These are phyloP conservation scores for Ophion slaviceki DNA, from an alignment of 2,888 invertebrate species.

Conservation along the genomic window DNA sequence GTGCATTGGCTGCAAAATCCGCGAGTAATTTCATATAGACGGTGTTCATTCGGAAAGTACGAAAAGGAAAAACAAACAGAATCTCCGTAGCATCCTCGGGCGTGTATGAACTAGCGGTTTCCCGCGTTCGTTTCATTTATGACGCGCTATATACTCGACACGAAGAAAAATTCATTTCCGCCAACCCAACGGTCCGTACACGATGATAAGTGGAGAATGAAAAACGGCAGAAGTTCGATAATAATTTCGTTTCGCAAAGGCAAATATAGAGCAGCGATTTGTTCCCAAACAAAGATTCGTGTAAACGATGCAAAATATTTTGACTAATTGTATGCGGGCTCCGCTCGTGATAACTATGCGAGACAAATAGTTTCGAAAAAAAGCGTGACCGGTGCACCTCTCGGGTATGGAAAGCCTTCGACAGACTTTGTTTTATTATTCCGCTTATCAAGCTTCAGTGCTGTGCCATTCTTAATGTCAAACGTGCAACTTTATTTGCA, in stretches of 20 bases:
- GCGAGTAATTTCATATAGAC: constrained; percentile 16
- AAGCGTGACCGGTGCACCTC: neutral
- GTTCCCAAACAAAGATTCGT: no score
- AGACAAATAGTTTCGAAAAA: neutral
- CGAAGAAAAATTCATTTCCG: neutral
- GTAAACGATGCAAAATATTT: no score
- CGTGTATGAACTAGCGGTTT: neutral
- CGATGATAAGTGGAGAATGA: no score
- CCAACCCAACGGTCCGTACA: neutral
- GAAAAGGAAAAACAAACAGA: constrained; percentile 25
- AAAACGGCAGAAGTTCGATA: no score
- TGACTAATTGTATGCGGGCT: no score
- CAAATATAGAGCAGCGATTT: no score
- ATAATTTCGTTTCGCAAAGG: no score
- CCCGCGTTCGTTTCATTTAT: neutral
- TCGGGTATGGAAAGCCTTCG: neutral
- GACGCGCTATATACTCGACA: neutral
- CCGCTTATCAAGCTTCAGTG: neutral
- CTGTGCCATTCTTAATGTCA: neutral
- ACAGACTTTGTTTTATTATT: neutral
- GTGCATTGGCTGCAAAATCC: constrained; percentile 10
- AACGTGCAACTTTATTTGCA: neutral
- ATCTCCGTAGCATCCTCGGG: neutral
- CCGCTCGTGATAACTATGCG: no score
- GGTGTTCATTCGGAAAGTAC: constrained; percentile 2